Evolutionary conservation across 2,797 vertebrate species (phyloP).

Genomic region (Mergus octosetaceus): DNA sequence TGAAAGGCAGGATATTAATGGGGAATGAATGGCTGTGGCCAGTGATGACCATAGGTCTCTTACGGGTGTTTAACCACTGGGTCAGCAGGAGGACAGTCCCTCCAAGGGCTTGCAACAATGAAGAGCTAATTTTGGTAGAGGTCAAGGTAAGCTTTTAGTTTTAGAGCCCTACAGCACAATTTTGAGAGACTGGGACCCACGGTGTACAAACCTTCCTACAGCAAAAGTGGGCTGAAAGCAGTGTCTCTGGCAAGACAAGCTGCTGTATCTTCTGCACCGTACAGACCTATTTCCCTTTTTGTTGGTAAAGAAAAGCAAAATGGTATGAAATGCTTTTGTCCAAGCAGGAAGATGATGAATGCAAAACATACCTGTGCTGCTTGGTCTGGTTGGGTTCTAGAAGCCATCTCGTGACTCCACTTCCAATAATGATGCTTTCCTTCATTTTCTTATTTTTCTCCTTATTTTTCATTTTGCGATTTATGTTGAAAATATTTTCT

Average conservation of each 20-base stretch:
- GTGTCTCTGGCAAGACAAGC: not conserved
- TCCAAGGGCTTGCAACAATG: fast-evolving
- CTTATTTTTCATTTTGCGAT: not conserved
- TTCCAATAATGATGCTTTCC: not conserved
- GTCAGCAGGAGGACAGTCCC: not conserved
- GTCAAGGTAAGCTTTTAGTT: not conserved
- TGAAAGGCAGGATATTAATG: not conserved
- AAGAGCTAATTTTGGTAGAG: not conserved
- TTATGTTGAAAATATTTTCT: not conserved
- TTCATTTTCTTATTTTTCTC: not conserved
- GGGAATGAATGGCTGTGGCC: not conserved
- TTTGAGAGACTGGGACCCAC: not conserved
- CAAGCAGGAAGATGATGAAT: not conserved
- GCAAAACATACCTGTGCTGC: not conserved
- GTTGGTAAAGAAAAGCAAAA: not conserved
- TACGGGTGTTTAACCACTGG: not conserved
- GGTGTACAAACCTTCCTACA: no score
- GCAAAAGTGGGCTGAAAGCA: not conserved
- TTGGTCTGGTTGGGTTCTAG: not conserved
- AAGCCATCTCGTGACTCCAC: not conserved
- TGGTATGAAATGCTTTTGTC: not conserved
- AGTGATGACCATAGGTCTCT: fast-evolving
- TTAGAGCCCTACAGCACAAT: not conserved
- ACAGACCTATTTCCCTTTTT: not conserved
- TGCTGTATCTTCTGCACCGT: not conserved